Evolutionary conservation across 2,888 invertebrate genomes (phyloP).

Genomic region (Oeneis ivallda): DNA sequence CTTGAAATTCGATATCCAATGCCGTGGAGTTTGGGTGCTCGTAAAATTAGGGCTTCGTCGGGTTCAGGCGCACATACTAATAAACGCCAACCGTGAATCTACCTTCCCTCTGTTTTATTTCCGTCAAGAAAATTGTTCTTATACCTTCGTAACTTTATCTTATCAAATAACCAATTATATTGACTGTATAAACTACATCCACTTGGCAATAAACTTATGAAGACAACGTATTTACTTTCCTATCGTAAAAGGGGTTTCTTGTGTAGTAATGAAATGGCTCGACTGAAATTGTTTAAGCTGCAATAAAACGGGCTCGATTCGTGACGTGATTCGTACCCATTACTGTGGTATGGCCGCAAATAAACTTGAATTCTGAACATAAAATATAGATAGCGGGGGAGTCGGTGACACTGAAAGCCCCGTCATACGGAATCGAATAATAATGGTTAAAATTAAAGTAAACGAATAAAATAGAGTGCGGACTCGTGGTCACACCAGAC

Average conservation of each 20-base stretch:
- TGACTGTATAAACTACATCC: constrained; percentile 13
- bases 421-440: too few relatives aligned
- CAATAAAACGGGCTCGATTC: constrained; percentile 26
- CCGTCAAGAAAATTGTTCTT: constrained; percentile 64
- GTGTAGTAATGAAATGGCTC: constrained; percentile 22
- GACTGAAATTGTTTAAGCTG: constrained; percentile 25
- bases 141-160: constrained; percentile 39
- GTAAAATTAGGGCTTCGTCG: constrained; percentile 67
- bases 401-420: too few relatives aligned
- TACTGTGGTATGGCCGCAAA: constrained; percentile 24
- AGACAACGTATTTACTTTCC: constrained; percentile 20
- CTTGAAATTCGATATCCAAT: constrained; percentile 74
- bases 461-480: too few relatives aligned
- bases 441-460: too few relatives aligned
- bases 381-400: constrained; percentile 12
- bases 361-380: constrained; percentile 31
- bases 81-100: constrained; percentile 37
- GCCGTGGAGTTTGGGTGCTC: constrained; percentile 66
- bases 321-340: constrained; percentile 28
- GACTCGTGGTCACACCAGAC: too few relatives aligned
- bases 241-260: constrained; percentile 20
- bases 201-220: constrained; percentile 21
- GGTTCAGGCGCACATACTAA: constrained; percentile 45
- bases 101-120: constrained; percentile 37
- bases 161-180: constrained; percentile 20